These are phyloP conservation scores for Tiliacea aurago DNA, from an alignment of 2,888 invertebrate genomes.

Conservation along the genomic window DNA sequence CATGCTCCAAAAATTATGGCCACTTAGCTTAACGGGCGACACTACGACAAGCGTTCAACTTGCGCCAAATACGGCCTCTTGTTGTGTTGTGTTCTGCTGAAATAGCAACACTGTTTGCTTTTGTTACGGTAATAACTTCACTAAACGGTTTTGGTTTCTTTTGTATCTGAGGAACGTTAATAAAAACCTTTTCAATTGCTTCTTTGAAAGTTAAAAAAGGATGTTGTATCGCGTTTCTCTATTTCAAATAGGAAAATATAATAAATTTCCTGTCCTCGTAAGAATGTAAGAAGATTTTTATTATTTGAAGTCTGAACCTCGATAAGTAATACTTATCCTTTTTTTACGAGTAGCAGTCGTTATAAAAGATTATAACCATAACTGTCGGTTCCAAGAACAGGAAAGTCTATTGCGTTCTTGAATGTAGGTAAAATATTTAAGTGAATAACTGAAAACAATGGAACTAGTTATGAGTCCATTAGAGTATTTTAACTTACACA, in stretches of 20 bases:
- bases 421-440: conserved; percentile 7
- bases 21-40: conserved; percentile 57
- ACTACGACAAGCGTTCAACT: conserved; percentile 36
- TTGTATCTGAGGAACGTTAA: not conserved
- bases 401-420: conserved; percentile 7
- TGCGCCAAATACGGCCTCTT: conserved; percentile 15
- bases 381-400: conserved; percentile 28
- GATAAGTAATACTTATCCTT: conserved; percentile 47
- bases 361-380: conserved; percentile 31
- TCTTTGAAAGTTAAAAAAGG: conserved; percentile 7
- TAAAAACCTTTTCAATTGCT: not conserved
- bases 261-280: conserved; percentile 35
- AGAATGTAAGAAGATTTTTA: conserved; percentile 23
- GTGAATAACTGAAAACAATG: conserved; percentile 16
- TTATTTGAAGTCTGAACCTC: conserved; percentile 45
- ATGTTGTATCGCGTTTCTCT: not conserved
- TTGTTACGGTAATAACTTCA: conserved; percentile 13
- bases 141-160: not conserved
- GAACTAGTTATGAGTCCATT: conserved; percentile 5
- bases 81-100: conserved; percentile 10
- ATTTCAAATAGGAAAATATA: conserved; percentile 29
- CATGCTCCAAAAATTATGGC: conserved; percentile 53
- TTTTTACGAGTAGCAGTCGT: conserved; percentile 26
- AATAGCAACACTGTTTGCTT: conserved; percentile 20
- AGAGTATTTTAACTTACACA: conserved; percentile 2